Base-by-base conservation (phyloP, 2,113 vertebrate species). In the Nibea albiflora region DNA sequence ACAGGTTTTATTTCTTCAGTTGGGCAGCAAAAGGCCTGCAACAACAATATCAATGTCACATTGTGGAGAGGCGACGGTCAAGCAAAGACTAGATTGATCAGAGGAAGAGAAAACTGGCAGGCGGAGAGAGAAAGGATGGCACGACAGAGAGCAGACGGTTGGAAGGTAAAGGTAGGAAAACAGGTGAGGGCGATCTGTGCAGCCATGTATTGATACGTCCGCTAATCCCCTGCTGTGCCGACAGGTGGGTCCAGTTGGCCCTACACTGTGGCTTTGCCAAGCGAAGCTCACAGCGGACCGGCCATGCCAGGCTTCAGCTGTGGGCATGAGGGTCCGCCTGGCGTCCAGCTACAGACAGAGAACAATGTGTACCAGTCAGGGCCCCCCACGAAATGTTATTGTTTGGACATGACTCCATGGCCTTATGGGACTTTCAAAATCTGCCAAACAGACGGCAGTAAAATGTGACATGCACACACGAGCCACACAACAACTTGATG, bases 201-300 rank as follows among this genome's bases (percentile, higher is more conserved):
- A 76, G 74, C 84, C 84, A 35, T 60, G 81, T 87, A 89, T 78
- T 80, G 85, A 91, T 91, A 81, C 54, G 35, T 89, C 80, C 74
- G 9, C 79, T 75, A 88, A 83, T 90, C 89, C 86, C 83, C 47
- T 0, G 22, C 81, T 71, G 85, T 76, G 86, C 79, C 67, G 79
- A 89, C 87, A 92, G 91, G 84, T 85, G 86, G 86, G 73, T 81
- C 85, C 78, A 79, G 84, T 87, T 84, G 68, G 84, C 85, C 88
- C 73, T 69, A 42, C 76, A 42, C 10, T 74, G 73, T 62, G 50
- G 56, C 22, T 52, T 53, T 80, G 83, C 88, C 89, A 90, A 67
- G 58, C 17, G 10, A 77, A 0, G 68, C 81, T 76, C 74, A 53
- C 22, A 4, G 74, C 3, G 52, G 65, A 60, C 15, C 22, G 9